Percentiles rank a stretch among this genome's conserved stretches.
Evolutionary conservation across 1,140 invertebrate species (phyloP).

Genomic region (Drosophila setifemur): DNA sequence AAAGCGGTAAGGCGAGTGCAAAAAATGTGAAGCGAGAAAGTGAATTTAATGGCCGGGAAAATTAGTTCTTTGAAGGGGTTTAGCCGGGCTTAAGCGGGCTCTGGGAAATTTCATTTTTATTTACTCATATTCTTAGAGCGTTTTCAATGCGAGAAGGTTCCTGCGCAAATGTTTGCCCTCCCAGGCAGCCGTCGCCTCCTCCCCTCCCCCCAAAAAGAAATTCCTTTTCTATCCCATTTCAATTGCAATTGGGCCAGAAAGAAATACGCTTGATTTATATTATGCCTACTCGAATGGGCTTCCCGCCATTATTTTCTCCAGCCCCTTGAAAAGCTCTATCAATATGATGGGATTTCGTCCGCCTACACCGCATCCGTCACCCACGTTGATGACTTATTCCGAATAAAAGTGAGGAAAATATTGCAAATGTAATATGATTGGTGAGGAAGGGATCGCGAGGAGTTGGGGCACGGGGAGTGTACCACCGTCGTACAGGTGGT

Average conservation of each 20-base stretch:
- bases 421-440: conserved; percentile 77
- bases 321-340: conserved; percentile 44
- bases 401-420: conserved; percentile 52
- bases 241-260: conserved; percentile 54
- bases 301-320: neutral
- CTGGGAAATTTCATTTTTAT: conserved; percentile 36
- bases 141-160: conserved; percentile 16
- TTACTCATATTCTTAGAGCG: conserved; percentile 23
- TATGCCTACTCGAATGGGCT: conserved; percentile 14
- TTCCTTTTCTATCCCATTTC: conserved; percentile 18
- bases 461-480: neutral
- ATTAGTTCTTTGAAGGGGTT: conserved; percentile 50
- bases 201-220: too few relatives aligned
- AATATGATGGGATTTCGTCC: conserved; percentile 74
- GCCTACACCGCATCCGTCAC: conserved; percentile 28
- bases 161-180: conserved; percentile 38
- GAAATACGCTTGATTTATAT: conserved; percentile 62
- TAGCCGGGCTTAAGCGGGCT: conserved; percentile 14
- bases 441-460: neutral
- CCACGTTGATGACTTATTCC: conserved; percentile 39
- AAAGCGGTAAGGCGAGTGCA: neutral
- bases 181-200: too few relatives aligned
- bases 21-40: conserved; percentile 28
- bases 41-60: conserved; percentile 45
- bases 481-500: neutral